phyloP scores from a whole-genome alignment of 1,140 invertebrate genomes.

The Laupala kohalensis region DNA sequence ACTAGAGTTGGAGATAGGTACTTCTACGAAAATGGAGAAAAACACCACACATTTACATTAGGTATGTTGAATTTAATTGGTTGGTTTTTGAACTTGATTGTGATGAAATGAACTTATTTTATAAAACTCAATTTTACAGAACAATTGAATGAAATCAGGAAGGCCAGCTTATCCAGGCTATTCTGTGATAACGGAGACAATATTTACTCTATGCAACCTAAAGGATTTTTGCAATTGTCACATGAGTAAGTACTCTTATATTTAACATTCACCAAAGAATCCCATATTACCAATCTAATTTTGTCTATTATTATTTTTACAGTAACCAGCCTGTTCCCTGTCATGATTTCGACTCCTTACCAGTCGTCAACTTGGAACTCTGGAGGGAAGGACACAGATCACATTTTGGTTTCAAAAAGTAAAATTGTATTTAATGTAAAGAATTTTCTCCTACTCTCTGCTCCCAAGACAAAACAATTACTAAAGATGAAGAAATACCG shows the following conservation, averaged over 20 bases:
- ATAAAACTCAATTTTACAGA: constrained; percentile 34
- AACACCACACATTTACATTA: constrained; percentile 51
- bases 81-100: not conserved
- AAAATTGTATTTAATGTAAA: not conserved
- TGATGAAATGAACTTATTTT: not conserved
- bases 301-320: constrained; percentile 24
- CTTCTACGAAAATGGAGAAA: constrained; percentile 66
- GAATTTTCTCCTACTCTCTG: not conserved
- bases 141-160: constrained; percentile 75
- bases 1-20: constrained; percentile 66
- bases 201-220: constrained; percentile 56
- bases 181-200: constrained; percentile 79
- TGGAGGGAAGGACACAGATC: constrained; percentile 37
- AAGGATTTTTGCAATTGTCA: constrained; percentile 43
- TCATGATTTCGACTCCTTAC: constrained; percentile 33
- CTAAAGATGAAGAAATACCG: not conserved
- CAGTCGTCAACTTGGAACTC: constrained; percentile 45
- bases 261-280: constrained; percentile 3
- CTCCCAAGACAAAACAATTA: not conserved
- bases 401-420: not conserved
- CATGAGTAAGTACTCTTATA: constrained; percentile 32
- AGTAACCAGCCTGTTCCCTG: constrained; percentile 56
- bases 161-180: constrained; percentile 63
- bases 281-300: not conserved
- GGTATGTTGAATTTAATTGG: constrained; percentile 35